Evolutionary conservation across 2,113 vertebrate species (phyloP).

Genomic region (Corvus cornix): DNA sequence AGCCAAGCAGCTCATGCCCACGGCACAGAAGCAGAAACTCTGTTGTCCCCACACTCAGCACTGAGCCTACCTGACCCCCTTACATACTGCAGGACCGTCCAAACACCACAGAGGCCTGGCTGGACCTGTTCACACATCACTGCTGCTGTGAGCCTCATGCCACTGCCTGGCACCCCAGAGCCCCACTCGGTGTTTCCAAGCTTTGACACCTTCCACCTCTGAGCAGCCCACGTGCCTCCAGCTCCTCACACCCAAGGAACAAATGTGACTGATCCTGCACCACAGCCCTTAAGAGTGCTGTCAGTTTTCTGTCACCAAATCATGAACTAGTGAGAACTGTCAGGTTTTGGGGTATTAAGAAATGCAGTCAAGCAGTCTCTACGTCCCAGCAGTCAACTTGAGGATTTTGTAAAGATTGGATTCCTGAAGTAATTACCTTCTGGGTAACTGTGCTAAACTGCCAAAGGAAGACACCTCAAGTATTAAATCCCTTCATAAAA

Average conservation of each 20-base stretch:
- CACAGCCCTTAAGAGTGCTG: background rate
- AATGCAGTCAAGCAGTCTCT: background rate
- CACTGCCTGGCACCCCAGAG: background rate
- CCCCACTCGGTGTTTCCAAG: rapidly evolving
- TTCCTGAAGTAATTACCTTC: background rate
- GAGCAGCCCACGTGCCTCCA: rapidly evolving
- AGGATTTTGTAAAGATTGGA: background rate
- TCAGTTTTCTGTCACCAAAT: background rate
- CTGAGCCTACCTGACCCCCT: background rate
- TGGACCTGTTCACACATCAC: background rate
- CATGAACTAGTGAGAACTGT: background rate
- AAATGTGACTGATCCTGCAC: background rate
- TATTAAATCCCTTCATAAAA: background rate
- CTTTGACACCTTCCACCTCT: background rate
- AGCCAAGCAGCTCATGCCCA: background rate
- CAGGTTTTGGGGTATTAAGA: background rate
- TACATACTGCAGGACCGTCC: background rate
- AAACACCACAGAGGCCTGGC: background rate
- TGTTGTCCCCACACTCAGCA: background rate
- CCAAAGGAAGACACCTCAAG: background rate
- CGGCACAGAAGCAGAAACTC: background rate
- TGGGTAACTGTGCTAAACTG: background rate
- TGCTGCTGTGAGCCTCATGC: rapidly evolving
- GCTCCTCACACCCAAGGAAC: background rate
- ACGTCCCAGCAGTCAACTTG: background rate